Evolutionary conservation across 2,113 vertebrate genomes (phyloP).

Genomic region (Podarcis cretensis): DNA sequence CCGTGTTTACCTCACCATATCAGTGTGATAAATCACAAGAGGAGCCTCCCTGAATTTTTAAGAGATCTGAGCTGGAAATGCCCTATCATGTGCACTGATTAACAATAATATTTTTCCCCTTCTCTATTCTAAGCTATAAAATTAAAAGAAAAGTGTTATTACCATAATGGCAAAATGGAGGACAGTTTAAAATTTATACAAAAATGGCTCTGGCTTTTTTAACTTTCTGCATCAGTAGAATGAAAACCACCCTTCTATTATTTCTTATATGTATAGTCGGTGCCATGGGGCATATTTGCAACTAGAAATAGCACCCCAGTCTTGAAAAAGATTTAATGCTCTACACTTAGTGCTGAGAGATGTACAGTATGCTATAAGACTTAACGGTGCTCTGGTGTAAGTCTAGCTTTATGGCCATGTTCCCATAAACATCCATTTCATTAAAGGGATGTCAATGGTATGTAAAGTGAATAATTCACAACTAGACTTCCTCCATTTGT

Average conservation of each 20-base stretch:
- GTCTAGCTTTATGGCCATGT: background rate
- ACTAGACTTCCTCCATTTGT: conserved; percentile 39
- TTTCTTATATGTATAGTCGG: background rate
- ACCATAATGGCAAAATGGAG: background rate
- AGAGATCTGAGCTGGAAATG: background rate
- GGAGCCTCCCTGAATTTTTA: background rate
- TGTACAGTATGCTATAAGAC: background rate
- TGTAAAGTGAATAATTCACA: background rate
- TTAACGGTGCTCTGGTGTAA: background rate
- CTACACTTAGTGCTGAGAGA: background rate
- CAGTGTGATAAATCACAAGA: background rate
- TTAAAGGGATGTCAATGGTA: background rate
- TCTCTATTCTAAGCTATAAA: background rate
- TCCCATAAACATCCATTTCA: background rate
- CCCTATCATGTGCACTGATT: background rate
- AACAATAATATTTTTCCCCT: background rate
- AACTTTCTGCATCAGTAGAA: background rate
- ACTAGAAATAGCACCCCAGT: background rate
- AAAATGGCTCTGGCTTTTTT: background rate
- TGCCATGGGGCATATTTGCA: background rate
- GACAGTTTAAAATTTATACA: background rate
- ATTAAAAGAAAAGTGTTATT: background rate
- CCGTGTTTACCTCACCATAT: background rate
- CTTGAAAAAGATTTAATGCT: background rate
- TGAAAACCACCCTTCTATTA: background rate